Evolutionary conservation across 2,113 vertebrate species (phyloP).

Genomic region (Benitochromis conjunctus): DNA sequence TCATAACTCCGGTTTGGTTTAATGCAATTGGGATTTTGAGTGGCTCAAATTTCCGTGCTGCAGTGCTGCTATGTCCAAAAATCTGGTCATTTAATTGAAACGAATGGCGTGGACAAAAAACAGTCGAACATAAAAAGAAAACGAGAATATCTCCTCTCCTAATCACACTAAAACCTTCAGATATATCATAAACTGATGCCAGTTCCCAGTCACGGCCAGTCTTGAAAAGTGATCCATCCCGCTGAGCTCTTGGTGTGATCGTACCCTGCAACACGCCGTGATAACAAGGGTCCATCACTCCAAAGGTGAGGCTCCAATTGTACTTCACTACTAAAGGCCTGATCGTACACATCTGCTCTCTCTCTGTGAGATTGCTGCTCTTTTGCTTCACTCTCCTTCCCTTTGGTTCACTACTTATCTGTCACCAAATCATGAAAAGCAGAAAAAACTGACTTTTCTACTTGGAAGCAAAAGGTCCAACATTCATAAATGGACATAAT

Average conservation of each 20-base stretch:
- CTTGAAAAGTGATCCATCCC: constrained; percentile 30
- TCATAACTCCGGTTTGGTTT: not conserved
- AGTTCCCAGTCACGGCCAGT: not conserved
- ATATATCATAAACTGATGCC: not conserved
- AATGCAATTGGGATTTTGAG: not conserved
- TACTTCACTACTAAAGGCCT: constrained; percentile 27
- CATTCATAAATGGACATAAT: not conserved
- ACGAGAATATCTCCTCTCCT: not conserved
- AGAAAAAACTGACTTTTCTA: not conserved
- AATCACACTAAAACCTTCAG: not conserved
- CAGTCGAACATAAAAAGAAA: not conserved
- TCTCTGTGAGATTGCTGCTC: not conserved
- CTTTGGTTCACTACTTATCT: not conserved
- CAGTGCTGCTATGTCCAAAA: not conserved
- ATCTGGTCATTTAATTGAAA: not conserved
- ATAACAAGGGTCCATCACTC: constrained; percentile 46
- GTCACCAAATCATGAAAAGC: constrained; percentile 5
- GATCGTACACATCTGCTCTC: constrained; percentile 25
- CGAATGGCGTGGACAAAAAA: not conserved
- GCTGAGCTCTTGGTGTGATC: constrained; percentile 30
- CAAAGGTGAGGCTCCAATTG: constrained; percentile 57
- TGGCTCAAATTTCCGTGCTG: not conserved
- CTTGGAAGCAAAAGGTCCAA: not conserved
- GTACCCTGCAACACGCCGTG: constrained; percentile 27
- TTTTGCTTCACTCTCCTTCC: not conserved